Base-by-base conservation (phyloP, 2,797 vertebrate genomes). In the Carapus acus region DNA sequence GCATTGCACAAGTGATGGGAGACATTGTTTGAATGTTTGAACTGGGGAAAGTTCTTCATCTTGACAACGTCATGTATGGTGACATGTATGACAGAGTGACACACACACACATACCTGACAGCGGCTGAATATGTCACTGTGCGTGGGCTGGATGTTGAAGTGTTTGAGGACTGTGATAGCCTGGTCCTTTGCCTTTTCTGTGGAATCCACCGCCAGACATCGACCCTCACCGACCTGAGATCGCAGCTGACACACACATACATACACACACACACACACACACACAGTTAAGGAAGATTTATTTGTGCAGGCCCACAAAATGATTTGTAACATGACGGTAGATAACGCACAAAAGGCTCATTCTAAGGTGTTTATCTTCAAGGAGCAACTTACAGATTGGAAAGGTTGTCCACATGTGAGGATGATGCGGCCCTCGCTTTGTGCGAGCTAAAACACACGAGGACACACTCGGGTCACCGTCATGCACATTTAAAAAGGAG, bases 371-470 rank as follows among this genome's bases (percentile, higher is more conserved):
- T n/a, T n/a, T n/a, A n/a, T n/a, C n/a, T n/a, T n/a, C n/a, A n/a
- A n/a, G n/a, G n/a, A 5, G 5, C 24, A 40, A 69, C 91, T 91
- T 79, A 93, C 92, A 62, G 77, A 86, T 53, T 90, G 91, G 74
- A 88, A 92, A 0, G 93, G 91, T 34, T 91, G 88, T 33, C 93
- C 91, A 43, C 89, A 89, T 7, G 91, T 93, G 69, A 96, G 88
- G 63, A 94, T 91, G 63, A 93, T 67, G 41, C 92, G 87, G 33
- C 83, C 86, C 65, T 94, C 92, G 39, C 74, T 69, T 23, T 83
- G 82, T 45, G 93, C 90, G 29, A 94, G 80, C 93, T 94, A 83
- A 63, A 20, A 62, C 22, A 82, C 49, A 63, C n/a, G n/a, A n/a
- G n/a, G 6, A 56, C 2, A 43, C 47, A 58, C 44, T 59, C 31